A percentile compares a stretch with the other conserved stretches of the same genome.
Conservation (phyloP, 2,888 invertebrate genomes). For the Napeogenes inachia region DNA sequence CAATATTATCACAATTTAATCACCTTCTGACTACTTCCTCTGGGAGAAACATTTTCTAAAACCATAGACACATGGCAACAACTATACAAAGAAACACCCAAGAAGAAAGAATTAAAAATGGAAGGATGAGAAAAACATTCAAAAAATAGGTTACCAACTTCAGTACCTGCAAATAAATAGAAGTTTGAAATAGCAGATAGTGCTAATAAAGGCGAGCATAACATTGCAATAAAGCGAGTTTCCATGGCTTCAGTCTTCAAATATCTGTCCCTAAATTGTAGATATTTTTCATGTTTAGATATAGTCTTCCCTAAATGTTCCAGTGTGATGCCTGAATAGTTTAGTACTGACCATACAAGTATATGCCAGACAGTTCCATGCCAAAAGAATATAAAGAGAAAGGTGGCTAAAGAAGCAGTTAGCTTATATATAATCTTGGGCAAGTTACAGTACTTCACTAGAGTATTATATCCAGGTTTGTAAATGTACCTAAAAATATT, state of each 20-base stretch:
- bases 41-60: conserved; percentile 56
- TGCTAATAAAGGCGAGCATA: conserved; percentile 85
- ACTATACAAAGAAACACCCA: conserved; percentile 58
- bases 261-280: conserved; percentile 54
- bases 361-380: conserved; percentile 89
- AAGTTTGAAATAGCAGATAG: conserved; percentile 91
- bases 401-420: conserved; percentile 84
- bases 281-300: conserved; percentile 65
- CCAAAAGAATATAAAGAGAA: conserved; percentile 92
- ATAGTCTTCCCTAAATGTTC: conserved; percentile 80
- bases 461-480: conserved; percentile 75
- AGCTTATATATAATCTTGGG: conserved; percentile 76
- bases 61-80: conserved; percentile 70
- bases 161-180: conserved; percentile 88
- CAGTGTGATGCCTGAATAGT: conserved; percentile 86
- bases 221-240: conserved; percentile 81
- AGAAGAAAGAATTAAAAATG: conserved; percentile 47
- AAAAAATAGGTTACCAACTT: conserved; percentile 85
- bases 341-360: conserved; percentile 91
- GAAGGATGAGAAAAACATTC: conserved; percentile 71
- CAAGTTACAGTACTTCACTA: conserved; percentile 47
- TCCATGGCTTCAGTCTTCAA: conserved; percentile 64
- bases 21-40: conserved; percentile 38
- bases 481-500: conserved; percentile 86
- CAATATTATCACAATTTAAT: not conserved